Conservation (phyloP, 2,113 vertebrate species). For the Eurystomus gularis region DNA sequence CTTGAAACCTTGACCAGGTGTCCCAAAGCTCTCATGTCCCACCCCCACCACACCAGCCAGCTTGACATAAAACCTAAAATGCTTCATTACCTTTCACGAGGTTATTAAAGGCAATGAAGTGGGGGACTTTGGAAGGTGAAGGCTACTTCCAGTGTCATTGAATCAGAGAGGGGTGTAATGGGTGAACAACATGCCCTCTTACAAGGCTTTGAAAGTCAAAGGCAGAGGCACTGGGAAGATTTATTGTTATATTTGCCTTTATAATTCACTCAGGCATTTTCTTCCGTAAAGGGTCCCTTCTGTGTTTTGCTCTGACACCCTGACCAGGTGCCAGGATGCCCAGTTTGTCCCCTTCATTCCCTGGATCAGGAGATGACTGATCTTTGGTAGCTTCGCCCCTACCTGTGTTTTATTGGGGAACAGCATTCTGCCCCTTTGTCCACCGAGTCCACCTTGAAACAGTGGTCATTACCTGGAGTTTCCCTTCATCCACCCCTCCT, state of each 20-base stretch:
- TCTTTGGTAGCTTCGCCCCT: not conserved
- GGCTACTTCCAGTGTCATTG: not conserved
- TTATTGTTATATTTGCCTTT: not conserved
- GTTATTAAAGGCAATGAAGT: conserved; percentile 11
- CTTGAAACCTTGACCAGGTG: not conserved
- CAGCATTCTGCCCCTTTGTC: accelerated
- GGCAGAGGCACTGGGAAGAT: not conserved
- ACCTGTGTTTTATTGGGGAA: not conserved
- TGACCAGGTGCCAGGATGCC: not conserved
- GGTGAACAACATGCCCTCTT: not conserved
- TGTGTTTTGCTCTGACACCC: not conserved
- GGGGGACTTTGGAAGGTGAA: not conserved
- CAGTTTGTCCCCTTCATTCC: not conserved
- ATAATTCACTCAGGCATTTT: not conserved
- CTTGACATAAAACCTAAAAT: not conserved
- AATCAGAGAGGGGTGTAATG: not conserved
- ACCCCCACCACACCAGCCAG: not conserved
- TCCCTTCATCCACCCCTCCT: not conserved
- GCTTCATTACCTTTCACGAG: not conserved
- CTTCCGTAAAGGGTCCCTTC: not conserved
- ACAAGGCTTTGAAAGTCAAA: not conserved
- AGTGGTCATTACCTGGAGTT: not conserved
- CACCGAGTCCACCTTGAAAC: not conserved
- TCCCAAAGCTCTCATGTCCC: not conserved
- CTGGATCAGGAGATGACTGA: not conserved